Evolutionary conservation across 2,797 vertebrate species (phyloP).

Genomic region (Coreius guichenoti): DNA sequence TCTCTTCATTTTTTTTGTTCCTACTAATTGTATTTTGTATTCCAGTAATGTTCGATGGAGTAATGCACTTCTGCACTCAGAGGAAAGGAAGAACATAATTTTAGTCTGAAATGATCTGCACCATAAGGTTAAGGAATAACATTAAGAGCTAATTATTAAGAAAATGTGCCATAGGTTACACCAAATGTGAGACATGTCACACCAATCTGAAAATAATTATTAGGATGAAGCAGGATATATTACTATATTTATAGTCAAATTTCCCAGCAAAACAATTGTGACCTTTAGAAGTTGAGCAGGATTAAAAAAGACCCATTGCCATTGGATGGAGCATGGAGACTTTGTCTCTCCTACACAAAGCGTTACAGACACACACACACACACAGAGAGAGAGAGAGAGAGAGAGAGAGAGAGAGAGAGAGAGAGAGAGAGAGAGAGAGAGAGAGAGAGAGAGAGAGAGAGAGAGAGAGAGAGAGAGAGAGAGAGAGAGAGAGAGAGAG

Average conservation of each 20-base stretch:
- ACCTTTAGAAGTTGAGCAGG: conserved; percentile 27
- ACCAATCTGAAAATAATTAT: conserved; percentile 5
- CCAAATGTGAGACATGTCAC: background rate
- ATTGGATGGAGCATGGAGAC: background rate
- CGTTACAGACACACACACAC: background rate
- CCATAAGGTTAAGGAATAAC: background rate
- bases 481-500: too few species aligned
- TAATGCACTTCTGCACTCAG: background rate
- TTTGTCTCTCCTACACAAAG: background rate
- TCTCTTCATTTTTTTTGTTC: background rate
- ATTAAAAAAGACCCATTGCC: conserved; percentile 33
- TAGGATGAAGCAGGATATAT: background rate
- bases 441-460: too few species aligned
- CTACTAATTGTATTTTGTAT: conserved; percentile 5
- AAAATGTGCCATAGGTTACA: background rate
- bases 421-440: too few species aligned
- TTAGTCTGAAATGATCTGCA: background rate
- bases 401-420: too few species aligned
- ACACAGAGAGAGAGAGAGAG: too few species aligned
- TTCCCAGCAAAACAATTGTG: conserved; percentile 13
- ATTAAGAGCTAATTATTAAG: conserved; percentile 9
- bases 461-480: too few species aligned
- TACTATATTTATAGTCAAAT: background rate
- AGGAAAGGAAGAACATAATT: background rate
- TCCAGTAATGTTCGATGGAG: background rate